Percentiles rank a stretch among this genome's conserved stretches.
Evolutionary conservation across 2,888 invertebrate species (phyloP).

Genomic region (Parapristionchus giblindavisi): DNA sequence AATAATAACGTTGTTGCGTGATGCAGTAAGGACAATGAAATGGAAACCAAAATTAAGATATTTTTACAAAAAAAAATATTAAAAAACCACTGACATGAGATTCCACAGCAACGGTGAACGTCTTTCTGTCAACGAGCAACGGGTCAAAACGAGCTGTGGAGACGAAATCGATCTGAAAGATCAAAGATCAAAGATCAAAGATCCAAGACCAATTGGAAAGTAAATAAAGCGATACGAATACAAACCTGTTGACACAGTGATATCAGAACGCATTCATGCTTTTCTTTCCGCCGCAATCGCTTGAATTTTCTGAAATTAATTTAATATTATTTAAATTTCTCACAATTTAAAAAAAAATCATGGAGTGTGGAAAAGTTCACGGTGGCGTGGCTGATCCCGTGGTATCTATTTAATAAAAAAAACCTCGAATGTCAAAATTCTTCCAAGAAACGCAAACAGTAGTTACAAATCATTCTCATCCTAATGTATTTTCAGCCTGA

Average conservation of each 20-base stretch:
- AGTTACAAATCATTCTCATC: not conserved
- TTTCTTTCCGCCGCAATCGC: constrained; percentile 44
- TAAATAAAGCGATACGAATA: too few relatives aligned
- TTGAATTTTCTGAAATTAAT: not conserved
- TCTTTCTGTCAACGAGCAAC: constrained; percentile 53
- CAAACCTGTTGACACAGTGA: constrained; percentile 61
- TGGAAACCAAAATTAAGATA: too few relatives aligned
- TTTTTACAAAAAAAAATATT: not conserved
- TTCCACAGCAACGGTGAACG: constrained; percentile 63
- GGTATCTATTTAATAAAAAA: too few relatives aligned
- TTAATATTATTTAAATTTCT: not conserved
- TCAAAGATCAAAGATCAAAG: too few relatives aligned
- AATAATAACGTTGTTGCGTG: not conserved
- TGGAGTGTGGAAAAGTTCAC: too few relatives aligned
- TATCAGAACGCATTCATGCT: constrained; percentile 61
- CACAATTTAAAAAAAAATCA: too few relatives aligned
- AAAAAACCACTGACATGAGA: constrained; percentile 52
- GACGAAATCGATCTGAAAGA: constrained; percentile 53
- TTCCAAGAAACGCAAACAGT: too few relatives aligned
- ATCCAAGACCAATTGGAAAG: too few relatives aligned
- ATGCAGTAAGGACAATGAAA: not conserved
- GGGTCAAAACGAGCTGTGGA: constrained; percentile 57
- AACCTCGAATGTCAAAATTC: too few relatives aligned
- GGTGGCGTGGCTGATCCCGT: too few relatives aligned
- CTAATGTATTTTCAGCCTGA: too few relatives aligned